Evolutionary conservation across 2,888 invertebrate genomes (phyloP), one percentile per base, ranked within the genome.

Genomic region (Ormia ochracea): DNA sequence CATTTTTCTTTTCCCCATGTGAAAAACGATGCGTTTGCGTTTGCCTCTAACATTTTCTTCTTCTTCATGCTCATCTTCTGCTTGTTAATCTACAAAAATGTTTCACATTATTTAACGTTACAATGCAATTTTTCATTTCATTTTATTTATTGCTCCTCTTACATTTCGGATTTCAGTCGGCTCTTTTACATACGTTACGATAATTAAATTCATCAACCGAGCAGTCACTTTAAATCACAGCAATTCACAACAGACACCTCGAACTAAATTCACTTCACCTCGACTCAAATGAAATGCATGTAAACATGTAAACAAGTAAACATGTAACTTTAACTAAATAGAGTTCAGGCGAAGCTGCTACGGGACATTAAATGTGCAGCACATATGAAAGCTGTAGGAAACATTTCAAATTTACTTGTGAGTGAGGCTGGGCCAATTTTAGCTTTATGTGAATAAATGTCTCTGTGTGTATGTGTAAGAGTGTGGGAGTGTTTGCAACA

Each of bases 21-120:
- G 36, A n/a, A n/a, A 66, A 50, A 19, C 23, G 54, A 61, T 70
- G 54, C 61, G 33, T 70, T 65, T 61, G 26, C 41, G 41, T 63
- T 65, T 33, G 65, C 63, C 58, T 66, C 58, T 58, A 28, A 12
- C 38, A 12, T 63, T 63, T 33, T 69, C 41, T 14, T 17, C 21
- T 38, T 28, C 56, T 41, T 14, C 19, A n/a, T n/a, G n/a, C n/a
- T n/a, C n/a, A n/a, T n/a, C n/a, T n/a, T n/a, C n/a, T n/a, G n/a
- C n/a, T n/a, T n/a, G n/a, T 43, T 45, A 59, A 61, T 61, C 43
- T 58, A 43, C 63, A 65, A 41, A 70, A 65, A 48, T 70, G n/a
- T 69, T 79, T 79, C 75, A 65, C 75, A 79, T 70, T 70, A 70
- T 65, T 79, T 59, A 66, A 10, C 59, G 75, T 59, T 78, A 78